Evolutionary conservation across 2,113 vertebrate genomes (phyloP).

Genomic region (Delphinus delphis): DNA sequence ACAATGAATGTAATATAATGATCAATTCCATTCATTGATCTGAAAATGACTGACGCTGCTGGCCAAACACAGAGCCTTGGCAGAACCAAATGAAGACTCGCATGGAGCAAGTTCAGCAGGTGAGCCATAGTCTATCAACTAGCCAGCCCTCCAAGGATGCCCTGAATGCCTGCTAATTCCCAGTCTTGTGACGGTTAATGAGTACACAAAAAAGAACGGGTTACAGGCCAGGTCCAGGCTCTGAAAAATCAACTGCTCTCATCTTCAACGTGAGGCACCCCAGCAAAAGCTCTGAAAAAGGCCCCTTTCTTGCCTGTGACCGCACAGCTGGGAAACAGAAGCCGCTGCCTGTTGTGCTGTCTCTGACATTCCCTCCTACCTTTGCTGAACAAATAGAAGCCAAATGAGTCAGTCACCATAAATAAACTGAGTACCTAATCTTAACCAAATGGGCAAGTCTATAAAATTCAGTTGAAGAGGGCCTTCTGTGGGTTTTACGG

Average conservation of each 20-base stretch:
- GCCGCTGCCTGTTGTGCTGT: not conserved
- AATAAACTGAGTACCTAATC: slow-evolving; percentile 64
- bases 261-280: not conserved
- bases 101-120: not conserved
- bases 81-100: not conserved
- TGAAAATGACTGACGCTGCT: slow-evolving; percentile 11
- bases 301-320: not conserved
- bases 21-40: not conserved
- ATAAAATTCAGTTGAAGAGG: slow-evolving; percentile 30
- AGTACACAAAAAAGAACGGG: not conserved
- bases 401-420: slow-evolving; percentile 55
- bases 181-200: no score
- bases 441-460: slow-evolving; percentile 57
- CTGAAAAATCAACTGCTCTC: not conserved
- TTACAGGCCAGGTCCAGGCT: not conserved
- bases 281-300: not conserved
- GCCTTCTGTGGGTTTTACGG: not conserved
- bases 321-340: not conserved
- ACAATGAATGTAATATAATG: not conserved
- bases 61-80: not conserved
- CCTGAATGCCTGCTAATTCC: not conserved
- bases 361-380: not conserved
- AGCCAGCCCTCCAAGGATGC: not conserved
- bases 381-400: slow-evolving; percentile 12
- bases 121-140: not conserved